Conservation (phyloP, 37 sponge, comb jelly and placozoan species). For the Theonella swinhoei region DNA sequence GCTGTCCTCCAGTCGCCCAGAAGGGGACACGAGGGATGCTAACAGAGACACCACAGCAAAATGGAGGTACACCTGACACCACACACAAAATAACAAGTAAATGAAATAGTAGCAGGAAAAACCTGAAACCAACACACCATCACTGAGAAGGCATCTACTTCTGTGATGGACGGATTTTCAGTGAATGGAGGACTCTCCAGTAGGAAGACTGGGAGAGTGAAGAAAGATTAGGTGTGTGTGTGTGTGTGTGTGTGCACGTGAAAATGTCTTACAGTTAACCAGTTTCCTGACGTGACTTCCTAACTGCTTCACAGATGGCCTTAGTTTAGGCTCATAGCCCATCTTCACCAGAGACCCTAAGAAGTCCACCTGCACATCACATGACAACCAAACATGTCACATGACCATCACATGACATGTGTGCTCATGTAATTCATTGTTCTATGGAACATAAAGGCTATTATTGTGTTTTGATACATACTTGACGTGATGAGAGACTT, state of each 20-base stretch:
- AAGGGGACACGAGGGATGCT: background rate
- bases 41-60: background rate
- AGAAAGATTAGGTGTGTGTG: background rate
- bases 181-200: slow-evolving; percentile 19
- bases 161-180: slow-evolving; percentile 53
- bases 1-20: background rate
- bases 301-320: background rate
- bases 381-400: too few relatives aligned
- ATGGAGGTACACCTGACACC: background rate
- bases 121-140: slow-evolving; percentile 24
- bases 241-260: background rate
- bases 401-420: background rate
- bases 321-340: slow-evolving; percentile 3
- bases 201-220: slow-evolving; percentile 11
- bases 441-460: background rate
- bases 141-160: slow-evolving; percentile 56
- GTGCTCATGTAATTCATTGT: too few relatives aligned
- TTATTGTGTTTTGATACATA: background rate
- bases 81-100: slow-evolving; percentile 9
- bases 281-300: slow-evolving; percentile 13
- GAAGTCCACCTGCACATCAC: slow-evolving; percentile 28
- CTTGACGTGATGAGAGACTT: slow-evolving; percentile 33
- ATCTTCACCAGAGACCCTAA: slow-evolving; percentile 47
- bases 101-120: too few relatives aligned
- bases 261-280: slow-evolving; percentile 36